Base-by-base conservation (phyloP, 1,140 invertebrate genomes). In the Nautilus pompilius region DNA sequence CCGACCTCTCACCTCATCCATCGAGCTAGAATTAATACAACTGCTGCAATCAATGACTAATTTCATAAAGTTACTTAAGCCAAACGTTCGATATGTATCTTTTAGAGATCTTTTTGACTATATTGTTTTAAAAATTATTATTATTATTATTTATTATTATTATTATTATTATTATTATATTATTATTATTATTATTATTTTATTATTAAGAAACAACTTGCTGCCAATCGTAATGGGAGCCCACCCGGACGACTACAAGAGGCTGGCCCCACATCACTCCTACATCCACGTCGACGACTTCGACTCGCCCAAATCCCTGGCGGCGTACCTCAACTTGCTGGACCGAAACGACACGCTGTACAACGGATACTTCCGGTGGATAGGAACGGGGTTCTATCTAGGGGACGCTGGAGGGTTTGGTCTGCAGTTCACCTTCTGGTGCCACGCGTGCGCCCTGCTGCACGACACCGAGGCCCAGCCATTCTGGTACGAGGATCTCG, bases 231-330 rank as follows among this genome's bases (percentile, higher is more conserved):
- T 85, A 15, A 83, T 85, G 82, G 84, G 84, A 5, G 77, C 93
- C 0, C 88, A 66, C 10, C 77, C 75, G n/a, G 72, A 77, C 28
- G 81, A 84, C 63, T 86, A 86, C 69, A 67, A 69, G 29, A 63
- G 72, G 49, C 69, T 78, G 17, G 76, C 80, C 0, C 81, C 81
- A 20, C 80, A 91, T 70, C 89, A 94, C 69, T 95, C 93, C 0
- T 92, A 86, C 78, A 93, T 98, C 33, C 96, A 98, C 82, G 93
- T 98, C 2, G 95, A 98, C 73, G 94, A 98, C 78, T 98, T 98
- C 78, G 88, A 89, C 5, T 90, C 91, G 3, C 90, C 95, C 0
- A 89, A 90, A 72, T 90, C 93, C 70, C 82, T 99, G 26, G 95
- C 96, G 3, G 87, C 89, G 3, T 97, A 96, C 81, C 83, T 98